phyloP scores from a whole-genome alignment of 2,113 vertebrate genomes.

The Dicrurus megarhynchus region DNA sequence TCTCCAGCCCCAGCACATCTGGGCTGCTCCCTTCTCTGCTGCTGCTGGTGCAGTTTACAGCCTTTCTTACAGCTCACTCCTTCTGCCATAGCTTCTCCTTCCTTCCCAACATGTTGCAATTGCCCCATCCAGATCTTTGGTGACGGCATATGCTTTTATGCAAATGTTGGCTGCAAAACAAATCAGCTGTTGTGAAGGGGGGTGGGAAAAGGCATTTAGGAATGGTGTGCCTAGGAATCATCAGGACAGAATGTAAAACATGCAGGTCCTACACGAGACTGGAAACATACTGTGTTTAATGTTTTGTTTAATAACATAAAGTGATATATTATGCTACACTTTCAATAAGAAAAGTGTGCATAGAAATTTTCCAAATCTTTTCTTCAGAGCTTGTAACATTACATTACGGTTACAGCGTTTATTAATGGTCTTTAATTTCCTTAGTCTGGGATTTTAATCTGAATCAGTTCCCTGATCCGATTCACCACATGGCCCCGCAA shows the following conservation, averaged over 20 bases:
- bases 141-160: neutral
- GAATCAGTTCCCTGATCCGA: neutral
- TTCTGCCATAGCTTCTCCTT: neutral
- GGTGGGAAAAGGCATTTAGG: neutral
- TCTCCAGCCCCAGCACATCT: neutral
- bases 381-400: neutral
- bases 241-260: neutral
- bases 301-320: slow-evolving; percentile 13
- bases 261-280: neutral
- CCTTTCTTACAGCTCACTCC: neutral
- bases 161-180: neutral
- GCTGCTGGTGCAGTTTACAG: neutral
- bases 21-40: neutral
- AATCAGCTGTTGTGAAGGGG: neutral
- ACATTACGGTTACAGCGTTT: neutral
- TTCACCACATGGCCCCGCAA: slow-evolving; percentile 19
- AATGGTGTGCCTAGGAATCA: neutral
- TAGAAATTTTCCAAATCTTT: slow-evolving; percentile 47
- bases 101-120: rapidly evolving
- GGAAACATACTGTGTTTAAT: neutral
- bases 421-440: slow-evolving; percentile 51
- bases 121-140: neutral
- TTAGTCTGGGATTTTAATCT: slow-evolving; percentile 42
- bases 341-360: slow-evolving; percentile 30
- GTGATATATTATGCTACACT: neutral